phyloP scores from a whole-genome alignment of 1,140 invertebrate genomes.

The Drosophila ohnishii region DNA sequence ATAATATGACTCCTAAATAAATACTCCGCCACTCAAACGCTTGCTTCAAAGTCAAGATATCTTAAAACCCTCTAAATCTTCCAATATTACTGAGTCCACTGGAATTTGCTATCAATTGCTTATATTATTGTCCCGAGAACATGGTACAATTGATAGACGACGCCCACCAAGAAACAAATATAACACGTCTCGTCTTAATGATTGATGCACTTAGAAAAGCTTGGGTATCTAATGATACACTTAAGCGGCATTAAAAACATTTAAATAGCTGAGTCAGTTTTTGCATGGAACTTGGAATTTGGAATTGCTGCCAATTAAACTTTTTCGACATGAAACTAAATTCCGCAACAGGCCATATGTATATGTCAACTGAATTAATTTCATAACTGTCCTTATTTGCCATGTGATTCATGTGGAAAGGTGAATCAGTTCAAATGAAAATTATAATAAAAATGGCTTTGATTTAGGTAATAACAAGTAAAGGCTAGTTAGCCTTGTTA shows the following conservation, averaged over 20 bases:
- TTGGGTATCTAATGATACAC: conserved; percentile 16
- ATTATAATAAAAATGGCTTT: conserved; percentile 6
- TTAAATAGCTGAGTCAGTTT: conserved; percentile 24
- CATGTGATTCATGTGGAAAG: conserved; percentile 27
- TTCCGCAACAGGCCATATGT: conserved; percentile 23
- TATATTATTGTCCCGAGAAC: too few relatives aligned
- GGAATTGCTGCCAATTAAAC: conserved; percentile 33
- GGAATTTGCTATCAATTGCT: not conserved
- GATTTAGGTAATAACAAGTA: not conserved
- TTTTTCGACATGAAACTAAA: conserved; percentile 33
- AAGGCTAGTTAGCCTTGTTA: not conserved
- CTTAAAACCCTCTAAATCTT: not conserved
- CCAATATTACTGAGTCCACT: not conserved
- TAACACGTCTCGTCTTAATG: conserved; percentile 1
- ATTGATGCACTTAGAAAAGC: conserved; percentile 13
- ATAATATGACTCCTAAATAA: too few relatives aligned
- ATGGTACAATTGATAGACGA: conserved; percentile 5
- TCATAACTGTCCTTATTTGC: conserved; percentile 35
- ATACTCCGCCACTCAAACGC: not conserved
- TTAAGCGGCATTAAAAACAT: conserved; percentile 10
- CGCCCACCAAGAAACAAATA: not conserved
- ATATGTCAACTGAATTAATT: conserved; percentile 29
- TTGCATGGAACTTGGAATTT: conserved; percentile 18
- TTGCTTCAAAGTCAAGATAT: not conserved
- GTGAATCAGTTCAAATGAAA: conserved; percentile 29